Conservation (phyloP, 2,797 vertebrate genomes). For the Salmo trutta region DNA sequence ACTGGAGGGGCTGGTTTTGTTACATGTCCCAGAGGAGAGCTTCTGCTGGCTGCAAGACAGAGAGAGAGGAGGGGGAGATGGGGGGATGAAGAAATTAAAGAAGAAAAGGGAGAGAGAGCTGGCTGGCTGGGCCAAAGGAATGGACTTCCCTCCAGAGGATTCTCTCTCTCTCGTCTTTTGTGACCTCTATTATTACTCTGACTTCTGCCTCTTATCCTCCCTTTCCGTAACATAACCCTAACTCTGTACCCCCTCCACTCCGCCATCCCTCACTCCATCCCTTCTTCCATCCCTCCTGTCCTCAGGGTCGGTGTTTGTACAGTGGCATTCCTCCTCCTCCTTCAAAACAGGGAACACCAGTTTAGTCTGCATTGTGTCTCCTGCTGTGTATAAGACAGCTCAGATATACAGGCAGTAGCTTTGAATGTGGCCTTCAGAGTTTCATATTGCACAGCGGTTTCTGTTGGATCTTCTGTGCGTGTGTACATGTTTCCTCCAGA, state of each 20-base stretch:
- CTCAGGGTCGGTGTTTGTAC: no score
- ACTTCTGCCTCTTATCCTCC: background rate
- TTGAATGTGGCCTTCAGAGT: no score
- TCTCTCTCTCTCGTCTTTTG: conserved; percentile 27
- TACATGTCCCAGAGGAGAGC: conserved; percentile 52
- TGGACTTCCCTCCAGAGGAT: conserved; percentile 50
- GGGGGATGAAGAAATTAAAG: conserved; percentile 8
- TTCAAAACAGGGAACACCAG: background rate
- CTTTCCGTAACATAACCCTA: no score
- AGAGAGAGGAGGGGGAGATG: background rate
- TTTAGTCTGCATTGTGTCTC: background rate
- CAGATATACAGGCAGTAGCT: no score
- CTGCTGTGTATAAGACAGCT: background rate
- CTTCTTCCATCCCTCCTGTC: conserved; percentile 4
- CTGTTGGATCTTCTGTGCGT: no score
- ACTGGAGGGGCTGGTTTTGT: conserved; percentile 32
- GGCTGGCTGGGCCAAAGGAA: conserved; percentile 33
- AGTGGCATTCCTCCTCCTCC: background rate
- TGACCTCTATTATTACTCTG: background rate
- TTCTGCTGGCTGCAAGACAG: conserved; percentile 38
- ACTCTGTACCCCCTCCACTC: no score
- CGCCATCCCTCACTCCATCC: no score
- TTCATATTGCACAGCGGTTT: no score
- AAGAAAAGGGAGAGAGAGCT: conserved; percentile 34
- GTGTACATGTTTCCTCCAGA: no score